Percentiles rank a stretch among this genome's conserved stretches.
Evolutionary conservation across 2,888 invertebrate genomes (phyloP).

Genomic region (Achlya flavicornis): DNA sequence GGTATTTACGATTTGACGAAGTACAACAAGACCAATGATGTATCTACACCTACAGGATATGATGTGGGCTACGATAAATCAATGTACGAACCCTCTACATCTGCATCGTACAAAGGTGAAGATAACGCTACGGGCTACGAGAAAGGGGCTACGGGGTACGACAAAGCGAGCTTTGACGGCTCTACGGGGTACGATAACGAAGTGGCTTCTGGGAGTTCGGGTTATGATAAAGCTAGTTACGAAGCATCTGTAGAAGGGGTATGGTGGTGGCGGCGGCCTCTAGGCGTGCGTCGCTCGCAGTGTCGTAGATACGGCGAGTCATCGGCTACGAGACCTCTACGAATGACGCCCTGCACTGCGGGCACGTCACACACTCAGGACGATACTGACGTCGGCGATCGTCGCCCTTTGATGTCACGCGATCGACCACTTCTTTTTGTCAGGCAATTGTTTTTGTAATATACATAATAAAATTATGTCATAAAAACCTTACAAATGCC

Average conservation of each 20-base stretch:
- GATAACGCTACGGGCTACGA: slow-evolving; percentile 30
- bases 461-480: background rate
- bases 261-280: slow-evolving; percentile 60
- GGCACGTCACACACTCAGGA: slow-evolving; percentile 43
- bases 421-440: slow-evolving; percentile 73
- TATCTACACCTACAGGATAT: slow-evolving; percentile 30
- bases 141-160: slow-evolving; percentile 28
- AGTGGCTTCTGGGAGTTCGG: slow-evolving; percentile 48
- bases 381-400: slow-evolving; percentile 33
- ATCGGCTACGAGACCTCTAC: slow-evolving; percentile 65
- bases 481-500: background rate
- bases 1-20: slow-evolving; percentile 4
- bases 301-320: slow-evolving; percentile 68
- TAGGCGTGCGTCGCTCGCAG: slow-evolving; percentile 58
- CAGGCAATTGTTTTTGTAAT: slow-evolving; percentile 68
- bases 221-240: slow-evolving; percentile 55
- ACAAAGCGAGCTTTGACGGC: slow-evolving; percentile 40
- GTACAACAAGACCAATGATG: slow-evolving; percentile 31
- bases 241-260: slow-evolving; percentile 55
- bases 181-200: slow-evolving; percentile 28
- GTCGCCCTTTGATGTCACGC: slow-evolving; percentile 58
- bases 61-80: slow-evolving; percentile 2
- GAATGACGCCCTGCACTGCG: slow-evolving; percentile 59
- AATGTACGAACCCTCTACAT: background rate
- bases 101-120: slow-evolving; percentile 9